A percentile compares a stretch with the other conserved stretches of the same genome.
Conservation (phyloP, 2,113 vertebrate species). For the Fulica atra region DNA sequence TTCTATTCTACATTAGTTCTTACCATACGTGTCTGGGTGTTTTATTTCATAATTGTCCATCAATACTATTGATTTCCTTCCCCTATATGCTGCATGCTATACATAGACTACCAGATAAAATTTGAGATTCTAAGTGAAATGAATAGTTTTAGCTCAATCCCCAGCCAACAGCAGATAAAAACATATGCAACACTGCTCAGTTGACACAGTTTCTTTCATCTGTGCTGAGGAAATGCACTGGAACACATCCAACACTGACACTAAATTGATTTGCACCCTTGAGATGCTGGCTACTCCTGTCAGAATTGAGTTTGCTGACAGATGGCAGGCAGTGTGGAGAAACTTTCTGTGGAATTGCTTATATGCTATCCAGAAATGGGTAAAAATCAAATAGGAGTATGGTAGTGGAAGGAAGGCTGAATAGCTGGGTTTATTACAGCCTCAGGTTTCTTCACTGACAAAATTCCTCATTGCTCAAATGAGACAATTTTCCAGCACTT, state of each 20-base stretch:
- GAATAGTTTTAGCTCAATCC: constrained; percentile 40
- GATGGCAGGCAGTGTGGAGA: constrained; percentile 50
- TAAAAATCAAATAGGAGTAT: constrained; percentile 9
- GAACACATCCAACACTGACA: constrained; percentile 61
- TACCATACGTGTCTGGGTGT: not conserved
- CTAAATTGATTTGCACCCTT: constrained; percentile 75
- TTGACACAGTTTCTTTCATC: constrained; percentile 67
- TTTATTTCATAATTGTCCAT: constrained; percentile 2
- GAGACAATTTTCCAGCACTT: not conserved
- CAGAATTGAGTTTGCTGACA: constrained; percentile 68
- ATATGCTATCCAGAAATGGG: constrained; percentile 19
- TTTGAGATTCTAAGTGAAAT: not conserved
- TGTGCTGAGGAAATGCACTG: constrained; percentile 67
- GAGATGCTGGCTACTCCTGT: constrained; percentile 70
- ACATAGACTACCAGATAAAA: not conserved
- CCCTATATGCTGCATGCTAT: not conserved
- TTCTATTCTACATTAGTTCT: not conserved
- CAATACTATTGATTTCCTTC: not conserved
- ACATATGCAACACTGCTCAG: constrained; percentile 61
- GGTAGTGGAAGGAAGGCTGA: not conserved
- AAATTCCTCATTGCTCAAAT: not conserved
- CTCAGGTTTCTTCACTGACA: not conserved
- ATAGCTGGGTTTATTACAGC: not conserved
- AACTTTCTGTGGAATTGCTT: constrained; percentile 59
- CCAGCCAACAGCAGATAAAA: constrained; percentile 54